These are phyloP conservation scores for Cinclus mexicanus DNA, from an alignment of 2,113 vertebrate genomes.

Conservation along the genomic window DNA sequence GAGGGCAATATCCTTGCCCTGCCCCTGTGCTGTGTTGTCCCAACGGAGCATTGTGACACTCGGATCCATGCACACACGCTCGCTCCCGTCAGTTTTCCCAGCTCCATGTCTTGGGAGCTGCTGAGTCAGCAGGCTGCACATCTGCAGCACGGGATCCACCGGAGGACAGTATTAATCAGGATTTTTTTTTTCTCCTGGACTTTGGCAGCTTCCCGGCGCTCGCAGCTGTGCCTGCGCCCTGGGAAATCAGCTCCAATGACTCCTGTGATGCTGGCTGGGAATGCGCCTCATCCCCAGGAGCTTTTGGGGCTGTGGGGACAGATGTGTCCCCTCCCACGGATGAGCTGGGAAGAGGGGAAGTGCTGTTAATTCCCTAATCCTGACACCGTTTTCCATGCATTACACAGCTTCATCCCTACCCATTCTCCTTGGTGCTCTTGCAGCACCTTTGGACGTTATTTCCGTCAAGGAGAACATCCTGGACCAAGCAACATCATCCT, in stretches of 20 bases:
- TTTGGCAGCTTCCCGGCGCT: not conserved
- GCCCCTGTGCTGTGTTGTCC: fast-evolving
- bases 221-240: not conserved
- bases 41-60: fast-evolving
- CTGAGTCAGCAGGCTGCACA: constrained; percentile 46
- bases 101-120: constrained; percentile 23
- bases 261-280: not conserved
- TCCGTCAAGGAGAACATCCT: not conserved
- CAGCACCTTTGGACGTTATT: not conserved
- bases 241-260: not conserved
- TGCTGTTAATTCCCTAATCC: not conserved
- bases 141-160: not conserved
- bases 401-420: not conserved
- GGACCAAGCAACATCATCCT: fast-evolving
- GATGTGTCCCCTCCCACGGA: not conserved
- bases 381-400: not conserved
- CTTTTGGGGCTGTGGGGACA: not conserved
- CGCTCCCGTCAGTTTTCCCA: fast-evolving
- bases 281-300: fast-evolving
- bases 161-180: constrained; percentile 46
- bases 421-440: not conserved
- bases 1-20: fast-evolving
- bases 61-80: fast-evolving
- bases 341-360: not conserved
- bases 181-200: not conserved